Evolutionary conservation across 2,888 invertebrate genomes (phyloP).

Genomic region (Hedychridium roseum): DNA sequence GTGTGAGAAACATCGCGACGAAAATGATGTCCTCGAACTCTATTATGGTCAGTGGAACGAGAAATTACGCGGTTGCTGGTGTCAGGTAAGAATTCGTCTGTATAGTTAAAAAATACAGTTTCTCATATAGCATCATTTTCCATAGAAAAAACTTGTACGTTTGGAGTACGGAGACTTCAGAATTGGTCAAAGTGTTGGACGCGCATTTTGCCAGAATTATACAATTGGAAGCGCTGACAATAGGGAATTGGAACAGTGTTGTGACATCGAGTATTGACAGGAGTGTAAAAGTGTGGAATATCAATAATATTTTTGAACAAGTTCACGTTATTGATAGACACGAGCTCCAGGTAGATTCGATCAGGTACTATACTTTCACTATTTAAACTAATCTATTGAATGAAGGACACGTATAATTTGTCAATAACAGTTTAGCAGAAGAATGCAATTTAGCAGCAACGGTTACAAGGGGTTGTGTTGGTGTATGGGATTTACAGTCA

Average conservation of each 20-base stretch:
- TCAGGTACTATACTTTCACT: slow-evolving; percentile 74
- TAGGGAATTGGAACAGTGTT: slow-evolving; percentile 91
- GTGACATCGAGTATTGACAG: slow-evolving; percentile 98
- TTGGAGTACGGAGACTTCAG: slow-evolving; percentile 84
- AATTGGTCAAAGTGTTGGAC: slow-evolving; percentile 89
- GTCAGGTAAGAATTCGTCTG: slow-evolving; percentile 71
- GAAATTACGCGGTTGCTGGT: slow-evolving; percentile 93
- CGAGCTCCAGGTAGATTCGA: slow-evolving; percentile 92
- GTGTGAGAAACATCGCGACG: slow-evolving; percentile 91
- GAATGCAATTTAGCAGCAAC: slow-evolving; percentile 86
- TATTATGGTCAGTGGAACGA: slow-evolving; percentile 88
- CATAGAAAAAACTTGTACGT: slow-evolving; percentile 90
- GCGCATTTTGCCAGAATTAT: slow-evolving; percentile 98
- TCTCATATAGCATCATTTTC: not conserved
- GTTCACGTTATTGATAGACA: slow-evolving; percentile 95
- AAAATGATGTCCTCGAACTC: slow-evolving; percentile 91
- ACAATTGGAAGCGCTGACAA: slow-evolving; percentile 85
- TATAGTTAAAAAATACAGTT: not conserved
- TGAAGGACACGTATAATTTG: slow-evolving; percentile 2
- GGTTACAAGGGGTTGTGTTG: slow-evolving; percentile 93
- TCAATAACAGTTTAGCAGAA: slow-evolving; percentile 72
- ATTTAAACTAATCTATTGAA: too few relatives aligned
- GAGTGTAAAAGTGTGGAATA: slow-evolving; percentile 99
- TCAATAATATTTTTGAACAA: slow-evolving; percentile 98
- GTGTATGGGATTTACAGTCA: slow-evolving; percentile 90